A percentile compares a stretch with the other conserved stretches of the same genome.
These are phyloP conservation scores for Drosophila paramelanica DNA, from an alignment of 2,888 invertebrate species.

Conservation along the genomic window DNA sequence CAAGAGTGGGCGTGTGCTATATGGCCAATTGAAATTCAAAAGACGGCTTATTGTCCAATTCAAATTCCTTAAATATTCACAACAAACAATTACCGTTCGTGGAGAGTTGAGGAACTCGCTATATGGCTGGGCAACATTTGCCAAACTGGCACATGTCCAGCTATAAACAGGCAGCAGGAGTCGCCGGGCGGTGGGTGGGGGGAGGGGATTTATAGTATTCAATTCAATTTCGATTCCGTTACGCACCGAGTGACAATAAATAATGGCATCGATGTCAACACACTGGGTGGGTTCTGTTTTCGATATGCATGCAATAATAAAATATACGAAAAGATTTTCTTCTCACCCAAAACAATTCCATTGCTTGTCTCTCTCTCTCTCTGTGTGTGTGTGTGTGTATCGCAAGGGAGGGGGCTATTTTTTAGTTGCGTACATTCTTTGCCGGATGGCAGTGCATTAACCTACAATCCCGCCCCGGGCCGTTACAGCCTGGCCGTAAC, in stretches of 20 bases:
- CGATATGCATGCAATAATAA: conserved; percentile 58
- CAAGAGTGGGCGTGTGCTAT: not conserved
- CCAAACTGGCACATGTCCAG: conserved; percentile 32
- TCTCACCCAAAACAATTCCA: conserved; percentile 41
- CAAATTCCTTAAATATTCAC: conserved; percentile 10
- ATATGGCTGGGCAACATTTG: conserved; percentile 4
- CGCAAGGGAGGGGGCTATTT: not conserved
- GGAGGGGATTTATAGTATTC: conserved; percentile 5
- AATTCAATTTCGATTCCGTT: conserved; percentile 46
- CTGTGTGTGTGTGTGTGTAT: conserved; percentile 2
- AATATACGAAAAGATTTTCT: conserved; percentile 49
- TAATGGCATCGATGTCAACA: conserved; percentile 53
- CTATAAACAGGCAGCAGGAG: not conserved
- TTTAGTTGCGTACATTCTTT: conserved; percentile 42
- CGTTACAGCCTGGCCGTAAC: conserved; percentile 6
- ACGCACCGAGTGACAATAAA: conserved; percentile 57
- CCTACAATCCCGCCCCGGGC: conserved; percentile 32
- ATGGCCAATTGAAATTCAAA: conserved; percentile 18
- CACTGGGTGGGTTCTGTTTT: conserved; percentile 13
- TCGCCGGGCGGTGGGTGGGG: no score
- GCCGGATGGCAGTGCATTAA: conserved; percentile 54
- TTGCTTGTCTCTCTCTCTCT: no score
- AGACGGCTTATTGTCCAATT: conserved; percentile 6
- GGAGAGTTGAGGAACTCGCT: conserved; percentile 14
- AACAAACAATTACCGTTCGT: conserved; percentile 18